Conservation (phyloP, 2,888 invertebrate species). For the Lydus trimaculatus region DNA sequence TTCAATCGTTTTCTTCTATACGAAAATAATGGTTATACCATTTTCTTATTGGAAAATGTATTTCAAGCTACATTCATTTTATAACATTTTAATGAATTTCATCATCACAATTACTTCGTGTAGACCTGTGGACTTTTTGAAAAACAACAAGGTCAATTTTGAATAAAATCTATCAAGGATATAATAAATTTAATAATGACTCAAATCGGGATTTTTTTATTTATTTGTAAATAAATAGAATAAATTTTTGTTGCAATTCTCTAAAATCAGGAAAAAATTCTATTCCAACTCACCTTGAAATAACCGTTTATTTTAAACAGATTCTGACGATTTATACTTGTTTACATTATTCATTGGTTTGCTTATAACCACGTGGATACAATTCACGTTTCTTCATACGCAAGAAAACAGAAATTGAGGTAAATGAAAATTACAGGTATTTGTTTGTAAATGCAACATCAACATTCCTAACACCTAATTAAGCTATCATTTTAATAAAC, state of each 20-base stretch:
- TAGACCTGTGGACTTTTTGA: too few relatives aligned
- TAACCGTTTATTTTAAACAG: background rate
- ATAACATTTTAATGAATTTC: background rate
- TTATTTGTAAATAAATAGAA: background rate
- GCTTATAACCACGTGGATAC: background rate
- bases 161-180: background rate
- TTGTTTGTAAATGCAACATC: background rate
- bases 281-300: background rate
- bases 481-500: background rate
- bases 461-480: background rate
- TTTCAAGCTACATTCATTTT: background rate
- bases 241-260: background rate
- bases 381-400: background rate
- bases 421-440: background rate
- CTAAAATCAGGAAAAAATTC: background rate
- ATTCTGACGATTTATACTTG: background rate
- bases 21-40: background rate
- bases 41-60: background rate
- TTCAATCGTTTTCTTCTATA: background rate
- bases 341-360: constrained; percentile 2
- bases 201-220: background rate
- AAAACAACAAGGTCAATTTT: background rate
- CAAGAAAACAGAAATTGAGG: background rate
- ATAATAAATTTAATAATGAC: background rate
- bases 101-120: too few relatives aligned